phyloP scores from a whole-genome alignment of 2,888 invertebrate genomes.

The Ganaspis brasiliensis region DNA sequence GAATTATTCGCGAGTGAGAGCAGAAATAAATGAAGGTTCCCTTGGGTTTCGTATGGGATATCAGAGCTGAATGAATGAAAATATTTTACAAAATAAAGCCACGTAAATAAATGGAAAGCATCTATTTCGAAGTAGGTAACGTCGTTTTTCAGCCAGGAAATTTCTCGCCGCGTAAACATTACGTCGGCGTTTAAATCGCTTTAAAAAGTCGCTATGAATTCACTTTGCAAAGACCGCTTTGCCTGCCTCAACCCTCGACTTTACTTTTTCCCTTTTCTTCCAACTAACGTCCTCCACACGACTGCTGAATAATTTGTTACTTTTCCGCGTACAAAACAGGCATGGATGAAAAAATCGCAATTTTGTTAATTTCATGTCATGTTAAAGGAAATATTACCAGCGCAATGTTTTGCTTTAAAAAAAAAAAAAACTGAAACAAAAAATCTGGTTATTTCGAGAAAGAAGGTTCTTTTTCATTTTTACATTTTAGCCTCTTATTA shows the following conservation, averaged over 20 bases:
- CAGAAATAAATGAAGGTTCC: background rate
- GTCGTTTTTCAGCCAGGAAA: conserved; percentile 29
- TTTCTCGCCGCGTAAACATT: conserved; percentile 39
- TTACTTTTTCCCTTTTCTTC: conserved; percentile 16
- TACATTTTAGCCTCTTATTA: background rate
- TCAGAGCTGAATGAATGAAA: conserved; percentile 19
- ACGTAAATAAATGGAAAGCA: conserved; percentile 34
- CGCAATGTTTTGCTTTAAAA: background rate
- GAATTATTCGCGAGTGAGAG: background rate
- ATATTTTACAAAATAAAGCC: conserved; percentile 19
- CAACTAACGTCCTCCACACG: conserved; percentile 23
- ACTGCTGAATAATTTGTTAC: conserved; percentile 38
- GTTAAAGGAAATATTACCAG: conserved; percentile 8
- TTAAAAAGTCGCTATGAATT: conserved; percentile 44
- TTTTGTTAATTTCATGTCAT: conserved; percentile 25
- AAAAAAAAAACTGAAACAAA: background rate
- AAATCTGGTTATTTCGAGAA: background rate
- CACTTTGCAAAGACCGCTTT: conserved; percentile 35
- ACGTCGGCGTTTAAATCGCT: conserved; percentile 41
- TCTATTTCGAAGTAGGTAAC: conserved; percentile 30
- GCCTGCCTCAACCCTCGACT: conserved; percentile 30
- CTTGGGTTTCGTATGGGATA: background rate
- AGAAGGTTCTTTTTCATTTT: background rate
- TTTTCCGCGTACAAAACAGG: background rate
- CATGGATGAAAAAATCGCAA: conserved; percentile 29